Base-by-base conservation (phyloP, 1,140 invertebrate species). In the Papilio aristodemus region DNA sequence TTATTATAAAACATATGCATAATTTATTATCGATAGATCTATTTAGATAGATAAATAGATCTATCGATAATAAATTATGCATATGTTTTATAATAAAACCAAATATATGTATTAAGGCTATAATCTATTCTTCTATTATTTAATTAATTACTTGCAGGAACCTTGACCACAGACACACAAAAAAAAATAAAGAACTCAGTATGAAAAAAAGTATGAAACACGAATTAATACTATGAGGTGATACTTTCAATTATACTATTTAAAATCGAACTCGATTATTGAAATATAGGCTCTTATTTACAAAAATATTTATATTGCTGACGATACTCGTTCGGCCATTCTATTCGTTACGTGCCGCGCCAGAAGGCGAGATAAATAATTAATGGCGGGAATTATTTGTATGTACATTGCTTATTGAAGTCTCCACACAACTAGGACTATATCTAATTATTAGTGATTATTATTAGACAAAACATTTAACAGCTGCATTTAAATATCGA, bases 321-420 rank as follows among this genome's bases (percentile, higher is more conserved):
- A 66, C 63, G 13, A 25, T 66, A 66, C 63, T 66, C 25, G 25
- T 8, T 66, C 63, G 25, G 13, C 41, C 11, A 66, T 41, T 66
- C 39, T 50, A 66, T 66, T 32, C 63, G 63, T 66, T 66, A 66
- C 14, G 25, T 32, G 14, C 41, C 41, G n/a, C 25, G 62, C 62
- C 39, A 66, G 41, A 66, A 66, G 63, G 63, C 50, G 63, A 50
- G 63, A 66, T 50, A 46, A 43, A 64, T 46, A 66, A 66, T 66
- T 66, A 66, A 66, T 66, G 22, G 27, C 7, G 14, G 41, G 41
- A 66, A 50, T 66, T 66, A 66, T 50, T 46, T 32, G 63, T 66
- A 66, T 66, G 63, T 66, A 46, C 63, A 43, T 66, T 66, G 27
- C 39, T 66, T 66, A 66, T 66, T 66, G 63, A 66, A 66, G 19